phyloP scores from a whole-genome alignment of 2,888 invertebrate species.

The Tanypteryx hageni region DNA sequence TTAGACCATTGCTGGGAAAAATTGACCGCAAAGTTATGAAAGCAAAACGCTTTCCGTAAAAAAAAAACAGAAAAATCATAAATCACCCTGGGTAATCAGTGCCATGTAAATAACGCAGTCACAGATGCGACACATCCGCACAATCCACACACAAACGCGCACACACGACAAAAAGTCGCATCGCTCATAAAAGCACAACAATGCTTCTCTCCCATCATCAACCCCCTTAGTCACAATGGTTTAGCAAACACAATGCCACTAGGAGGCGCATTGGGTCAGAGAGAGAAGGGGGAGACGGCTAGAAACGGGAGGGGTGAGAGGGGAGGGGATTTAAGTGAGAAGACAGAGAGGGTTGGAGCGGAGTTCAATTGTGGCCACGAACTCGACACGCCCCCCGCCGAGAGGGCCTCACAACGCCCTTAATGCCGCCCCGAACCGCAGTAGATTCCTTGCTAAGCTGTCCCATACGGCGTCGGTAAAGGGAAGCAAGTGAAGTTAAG shows the following conservation, averaged over 20 bases:
- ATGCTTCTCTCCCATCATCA: conserved; percentile 23
- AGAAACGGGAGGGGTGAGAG: too few relatives aligned
- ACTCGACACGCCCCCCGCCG: not conserved
- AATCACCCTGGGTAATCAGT: not conserved
- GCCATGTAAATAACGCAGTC: not conserved
- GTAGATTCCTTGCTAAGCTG: not conserved
- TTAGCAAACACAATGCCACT: conserved; percentile 18
- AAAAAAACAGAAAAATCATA: not conserved
- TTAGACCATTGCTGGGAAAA: too few relatives aligned
- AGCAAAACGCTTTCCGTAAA: not conserved
- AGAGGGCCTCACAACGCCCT: not conserved
- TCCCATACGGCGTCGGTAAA: not conserved
- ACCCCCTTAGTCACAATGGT: not conserved
- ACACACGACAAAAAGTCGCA: not conserved
- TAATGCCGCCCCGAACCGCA: not conserved
- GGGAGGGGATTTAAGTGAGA: not conserved
- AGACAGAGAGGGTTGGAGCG: not conserved
- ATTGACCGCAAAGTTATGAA: not conserved
- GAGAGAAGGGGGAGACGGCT: not conserved
- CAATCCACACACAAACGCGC: not conserved
- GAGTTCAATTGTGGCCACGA: not conserved
- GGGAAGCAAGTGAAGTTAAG: not conserved
- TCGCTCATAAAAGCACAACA: conserved; percentile 1
- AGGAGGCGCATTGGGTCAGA: not conserved
- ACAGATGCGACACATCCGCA: not conserved